These are phyloP conservation scores for Acanthosepion lycidas DNA, from an alignment of 2,888 invertebrate genomes.

Conservation along the genomic window DNA sequence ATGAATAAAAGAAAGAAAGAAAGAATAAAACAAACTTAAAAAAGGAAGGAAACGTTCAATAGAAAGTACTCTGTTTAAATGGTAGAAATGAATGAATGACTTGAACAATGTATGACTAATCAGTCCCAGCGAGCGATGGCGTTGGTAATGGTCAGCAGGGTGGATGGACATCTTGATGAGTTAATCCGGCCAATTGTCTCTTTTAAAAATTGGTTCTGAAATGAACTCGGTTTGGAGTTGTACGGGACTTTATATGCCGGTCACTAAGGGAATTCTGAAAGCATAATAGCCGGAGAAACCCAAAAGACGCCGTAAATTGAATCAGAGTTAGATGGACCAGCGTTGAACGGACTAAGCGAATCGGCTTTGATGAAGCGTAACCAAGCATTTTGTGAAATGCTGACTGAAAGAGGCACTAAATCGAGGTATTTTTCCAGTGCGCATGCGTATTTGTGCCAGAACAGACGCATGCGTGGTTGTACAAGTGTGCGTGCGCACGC, in stretches of 20 bases:
- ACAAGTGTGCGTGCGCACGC: no score
- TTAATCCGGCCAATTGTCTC: not conserved
- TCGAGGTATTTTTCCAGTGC: not conserved
- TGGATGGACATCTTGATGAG: not conserved
- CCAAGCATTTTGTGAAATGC: conserved; percentile 20
- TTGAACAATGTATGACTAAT: no score
- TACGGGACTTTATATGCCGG: not conserved
- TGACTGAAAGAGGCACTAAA: not conserved
- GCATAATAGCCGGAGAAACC: not conserved
- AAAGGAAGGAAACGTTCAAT: no score
- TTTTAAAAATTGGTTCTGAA: not conserved
- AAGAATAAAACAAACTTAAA: no score
- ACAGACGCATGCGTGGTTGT: no score
- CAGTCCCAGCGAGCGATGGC: no score
- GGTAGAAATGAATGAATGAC: no score
- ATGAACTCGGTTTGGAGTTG: not conserved
- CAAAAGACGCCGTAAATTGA: conserved; percentile 33
- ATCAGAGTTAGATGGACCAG: not conserved
- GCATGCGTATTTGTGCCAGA: no score
- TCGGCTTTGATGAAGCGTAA: not conserved
- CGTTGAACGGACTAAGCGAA: not conserved
- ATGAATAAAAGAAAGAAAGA: no score
- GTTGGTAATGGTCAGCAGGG: no score
- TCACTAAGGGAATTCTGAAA: not conserved
- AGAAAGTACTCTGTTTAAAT: no score